These are phyloP conservation scores for Nasonovia ribisnigri DNA, from an alignment of 2,888 invertebrate species.

Conservation along the genomic window DNA sequence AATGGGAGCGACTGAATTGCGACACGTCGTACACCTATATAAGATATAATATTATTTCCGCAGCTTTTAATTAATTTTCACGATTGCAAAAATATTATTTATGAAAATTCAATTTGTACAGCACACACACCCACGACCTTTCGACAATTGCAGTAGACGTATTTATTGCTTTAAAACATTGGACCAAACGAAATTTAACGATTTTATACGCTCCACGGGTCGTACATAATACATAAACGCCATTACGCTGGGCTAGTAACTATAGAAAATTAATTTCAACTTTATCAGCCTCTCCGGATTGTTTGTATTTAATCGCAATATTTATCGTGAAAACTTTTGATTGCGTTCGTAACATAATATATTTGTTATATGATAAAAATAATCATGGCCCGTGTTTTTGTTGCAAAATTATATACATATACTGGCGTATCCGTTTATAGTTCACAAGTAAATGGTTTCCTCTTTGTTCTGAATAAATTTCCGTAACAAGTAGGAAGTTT, in stretches of 20 bases:
- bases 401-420: background rate
- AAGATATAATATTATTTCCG: background rate
- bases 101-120: constrained; percentile 38
- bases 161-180: constrained; percentile 18
- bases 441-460: background rate
- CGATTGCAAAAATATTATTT: background rate
- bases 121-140: background rate
- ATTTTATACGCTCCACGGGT: background rate
- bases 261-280: constrained; percentile 34
- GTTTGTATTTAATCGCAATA: constrained; percentile 21
- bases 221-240: background rate
- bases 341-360: background rate
- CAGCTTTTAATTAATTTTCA: constrained; percentile 50
- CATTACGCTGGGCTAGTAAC: background rate
- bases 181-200: constrained; percentile 14
- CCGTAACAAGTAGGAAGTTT: constrained; percentile 29
- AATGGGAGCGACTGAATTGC: too few relatives aligned
- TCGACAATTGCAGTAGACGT: background rate
- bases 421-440: background rate
- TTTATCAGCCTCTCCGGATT: background rate
- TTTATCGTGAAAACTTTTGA: constrained; percentile 18
- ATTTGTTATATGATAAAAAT: background rate
- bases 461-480: constrained; percentile 22
- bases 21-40: background rate
- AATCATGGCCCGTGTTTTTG: constrained; percentile 6